These are phyloP conservation scores for Agelas oroides DNA, from an alignment of 37 sponge, comb jelly and placozoan genomes.

Conservation along the genomic window DNA sequence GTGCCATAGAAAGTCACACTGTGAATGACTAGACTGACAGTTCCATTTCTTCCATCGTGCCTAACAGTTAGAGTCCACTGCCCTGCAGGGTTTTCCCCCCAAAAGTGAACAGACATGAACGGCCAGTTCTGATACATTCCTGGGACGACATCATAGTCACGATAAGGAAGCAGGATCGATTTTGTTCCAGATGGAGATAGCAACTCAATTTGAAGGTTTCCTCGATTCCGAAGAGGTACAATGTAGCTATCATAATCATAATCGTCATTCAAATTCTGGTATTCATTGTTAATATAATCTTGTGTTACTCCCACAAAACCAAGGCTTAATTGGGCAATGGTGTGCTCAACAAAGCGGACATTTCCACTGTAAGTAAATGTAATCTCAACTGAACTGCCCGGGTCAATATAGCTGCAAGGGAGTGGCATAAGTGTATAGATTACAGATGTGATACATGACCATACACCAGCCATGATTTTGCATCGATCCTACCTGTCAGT, in stretches of 20 bases:
- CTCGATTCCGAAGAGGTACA: conserved; percentile 32
- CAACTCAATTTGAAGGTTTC: conserved; percentile 69
- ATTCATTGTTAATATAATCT: too few relatives aligned
- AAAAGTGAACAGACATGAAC: conserved; percentile 74
- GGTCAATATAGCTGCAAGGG: too few relatives aligned
- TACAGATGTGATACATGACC: too few relatives aligned
- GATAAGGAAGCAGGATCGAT: conserved; percentile 66
- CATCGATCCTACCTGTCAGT: background rate
- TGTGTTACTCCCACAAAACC: too few relatives aligned
- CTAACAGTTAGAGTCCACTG: conserved; percentile 60
- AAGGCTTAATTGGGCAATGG: too few relatives aligned
- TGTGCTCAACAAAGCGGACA: too few relatives aligned
- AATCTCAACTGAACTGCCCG: too few relatives aligned
- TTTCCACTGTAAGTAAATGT: too few relatives aligned
- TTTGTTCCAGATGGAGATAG: conserved; percentile 77
- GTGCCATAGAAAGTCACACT: conserved; percentile 40
- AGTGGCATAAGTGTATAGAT: too few relatives aligned
- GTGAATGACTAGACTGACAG: conserved; percentile 14
- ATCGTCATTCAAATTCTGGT: too few relatives aligned
- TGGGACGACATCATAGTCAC: conserved; percentile 52
- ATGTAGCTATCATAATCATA: too few relatives aligned
- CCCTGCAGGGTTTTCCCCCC: conserved; percentile 76
- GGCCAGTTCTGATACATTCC: conserved; percentile 68
- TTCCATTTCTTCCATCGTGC: conserved; percentile 19
- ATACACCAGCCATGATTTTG: too few relatives aligned